These are phyloP conservation scores for Zapus hudsonius DNA, from an alignment of 2,113 vertebrate genomes.

Conservation along the genomic window DNA sequence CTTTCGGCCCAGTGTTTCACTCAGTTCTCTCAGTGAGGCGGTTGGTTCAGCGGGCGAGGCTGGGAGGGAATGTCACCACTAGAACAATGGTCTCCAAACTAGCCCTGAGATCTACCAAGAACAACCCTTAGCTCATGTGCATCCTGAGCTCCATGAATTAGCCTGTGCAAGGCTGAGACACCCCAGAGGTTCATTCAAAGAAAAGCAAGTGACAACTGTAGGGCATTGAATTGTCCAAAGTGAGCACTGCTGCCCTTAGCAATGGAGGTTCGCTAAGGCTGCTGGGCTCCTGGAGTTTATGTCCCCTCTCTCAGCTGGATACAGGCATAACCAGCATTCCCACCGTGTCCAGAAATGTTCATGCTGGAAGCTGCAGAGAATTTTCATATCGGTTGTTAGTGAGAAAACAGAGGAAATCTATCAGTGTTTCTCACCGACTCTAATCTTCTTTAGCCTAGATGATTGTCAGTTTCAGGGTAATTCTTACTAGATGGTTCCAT, in stretches of 20 bases:
- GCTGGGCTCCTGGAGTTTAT: not conserved
- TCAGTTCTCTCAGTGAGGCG: constrained; percentile 59
- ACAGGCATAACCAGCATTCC: not conserved
- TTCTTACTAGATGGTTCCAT: not conserved
- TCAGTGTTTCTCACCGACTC: not conserved
- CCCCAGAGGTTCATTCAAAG: constrained; percentile 36
- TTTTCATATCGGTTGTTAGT: not conserved
- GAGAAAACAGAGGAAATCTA: not conserved
- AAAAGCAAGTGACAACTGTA: constrained; percentile 8
- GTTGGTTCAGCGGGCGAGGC: constrained; percentile 73
- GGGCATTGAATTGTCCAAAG: constrained; percentile 34
- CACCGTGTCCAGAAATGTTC: not conserved
- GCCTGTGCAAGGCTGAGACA: constrained; percentile 20
- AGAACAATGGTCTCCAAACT: constrained; percentile 69
- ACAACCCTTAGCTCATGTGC: constrained; percentile 12
- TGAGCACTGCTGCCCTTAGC: constrained; percentile 35
- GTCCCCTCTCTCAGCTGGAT: constrained; percentile 27
- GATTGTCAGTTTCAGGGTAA: not conserved
- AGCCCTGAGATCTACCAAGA: constrained; percentile 46
- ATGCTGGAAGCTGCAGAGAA: constrained; percentile 41
- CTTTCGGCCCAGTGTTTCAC: constrained; percentile 76
- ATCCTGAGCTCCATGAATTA: constrained; percentile 15
- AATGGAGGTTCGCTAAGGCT: constrained; percentile 29
- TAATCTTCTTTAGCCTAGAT: not conserved
- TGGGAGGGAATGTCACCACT: constrained; percentile 42